Base-by-base conservation (phyloP, 2,113 vertebrate genomes). In the Orthonyx spaldingii region DNA sequence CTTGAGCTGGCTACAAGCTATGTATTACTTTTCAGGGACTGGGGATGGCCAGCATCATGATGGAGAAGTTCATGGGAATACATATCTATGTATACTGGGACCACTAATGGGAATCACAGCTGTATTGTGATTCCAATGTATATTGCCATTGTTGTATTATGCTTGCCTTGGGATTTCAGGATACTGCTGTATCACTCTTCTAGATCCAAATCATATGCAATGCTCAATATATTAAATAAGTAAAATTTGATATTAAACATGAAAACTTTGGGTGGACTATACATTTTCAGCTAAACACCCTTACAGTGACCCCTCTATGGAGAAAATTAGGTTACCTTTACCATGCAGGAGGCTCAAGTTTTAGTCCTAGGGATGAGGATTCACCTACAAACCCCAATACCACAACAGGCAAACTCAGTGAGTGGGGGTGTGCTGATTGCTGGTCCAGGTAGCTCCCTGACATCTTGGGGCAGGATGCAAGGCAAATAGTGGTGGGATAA, bases 1-100 rank as follows among this genome's bases (percentile, higher is more conserved):
- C 30, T 55, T 80, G 42, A 93, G 50, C 23, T 33, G 76, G n/a
- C 47, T 84, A 87, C 63, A 80, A 87, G 26, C 20, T 42, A 11
- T 0, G 0, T 15, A 39, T 21, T n/a, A 46, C 35, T 50, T 49
- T 37, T 20, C 3, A 2, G 46, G 20, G 12, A 50, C 41, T 37
- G 22, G 4, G 28, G 19, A 77, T 46, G 39, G 22, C 10, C 33
- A 91, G 26, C 28, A 41, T 35, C 15, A 27, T 12, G 26, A 78
- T 30, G 12, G 49, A 32, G 21, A 57, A 76, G n/a, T 20, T 57
- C 65, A 37, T 20, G 13, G 28, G 28, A 59, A 66, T 14, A 52
- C 5, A 53, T 21, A 37, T 3, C n/a, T 13, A 30, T 20, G 12
- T 13, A 22, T 3, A 41, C 0, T 84, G 19, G 35, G 8, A 81